Conservation (phyloP, 1,140 invertebrate species). For the Drosophila lini region DNA sequence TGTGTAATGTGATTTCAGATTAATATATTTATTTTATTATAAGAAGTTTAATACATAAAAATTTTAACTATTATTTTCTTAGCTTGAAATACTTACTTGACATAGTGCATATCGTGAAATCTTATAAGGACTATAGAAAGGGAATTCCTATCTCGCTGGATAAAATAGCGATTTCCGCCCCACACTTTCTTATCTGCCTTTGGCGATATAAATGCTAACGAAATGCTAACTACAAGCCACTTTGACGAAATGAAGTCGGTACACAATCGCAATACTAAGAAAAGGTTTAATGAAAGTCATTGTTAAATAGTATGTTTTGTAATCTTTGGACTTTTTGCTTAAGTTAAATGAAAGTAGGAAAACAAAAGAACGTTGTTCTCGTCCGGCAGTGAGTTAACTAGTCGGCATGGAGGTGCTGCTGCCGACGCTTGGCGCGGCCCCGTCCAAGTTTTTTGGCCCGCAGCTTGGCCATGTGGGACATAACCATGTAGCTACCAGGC, state of each 20-base stretch:
- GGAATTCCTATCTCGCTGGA: neutral
- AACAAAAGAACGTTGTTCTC: conserved; percentile 15
- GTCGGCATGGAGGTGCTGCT: conserved; percentile 37
- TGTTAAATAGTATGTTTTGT: conserved; percentile 3
- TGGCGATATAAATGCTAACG: neutral
- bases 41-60: no score
- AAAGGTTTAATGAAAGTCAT: conserved; percentile 38
- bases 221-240: neutral
- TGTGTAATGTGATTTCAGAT: no score
- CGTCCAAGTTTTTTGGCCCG: conserved; percentile 87
- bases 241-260: conserved; percentile 8
- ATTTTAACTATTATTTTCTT: no score
- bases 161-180: neutral
- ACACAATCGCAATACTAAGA: conserved; percentile 7
- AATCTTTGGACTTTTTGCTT: conserved; percentile 33
- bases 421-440: conserved; percentile 58
- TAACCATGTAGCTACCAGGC: conserved; percentile 90
- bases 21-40: no score
- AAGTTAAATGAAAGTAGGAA: conserved; percentile 29
- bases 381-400: conserved; percentile 26
- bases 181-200: neutral
- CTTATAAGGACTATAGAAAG: neutral
- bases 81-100: neutral
- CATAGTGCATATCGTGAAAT: neutral
- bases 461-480: conserved; percentile 91